Base-by-base conservation (phyloP, 2,888 invertebrate species). In the Allophyes oxyacanthae region DNA sequence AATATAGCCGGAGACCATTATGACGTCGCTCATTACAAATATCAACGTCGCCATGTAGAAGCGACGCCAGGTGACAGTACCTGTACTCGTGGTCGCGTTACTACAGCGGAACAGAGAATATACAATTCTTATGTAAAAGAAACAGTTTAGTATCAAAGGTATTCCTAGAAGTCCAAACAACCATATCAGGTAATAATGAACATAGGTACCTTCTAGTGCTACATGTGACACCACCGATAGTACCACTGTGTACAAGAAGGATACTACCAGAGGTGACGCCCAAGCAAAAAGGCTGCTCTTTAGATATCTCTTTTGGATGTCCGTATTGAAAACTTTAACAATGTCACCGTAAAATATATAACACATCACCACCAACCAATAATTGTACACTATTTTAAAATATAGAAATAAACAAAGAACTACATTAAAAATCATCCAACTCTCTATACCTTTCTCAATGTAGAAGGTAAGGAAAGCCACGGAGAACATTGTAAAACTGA, bases 311-410 rank as follows among this genome's bases (percentile, higher is more conserved):
- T 40, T 36, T 6, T 40, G 14, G 3, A 58, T 15, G 14, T 50
- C 5, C 11, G n/a, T 32, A 8, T 10, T 10, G 13, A 63, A 63
- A 28, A 63, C 66, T 50, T 59, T 58, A 0, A 58, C 62, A 8
- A 66, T 14, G 41, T 63, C 62, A 4, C 50, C 25, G 20, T 63
- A 63, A 28, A 63, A 63, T 34, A 65, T 66, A 7, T 37, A 66
- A 37, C 44, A 50, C 38, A 63, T 44, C 1, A 63, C 40, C n/a
- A 66, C 11, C 20, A 63, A 28, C 59, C 59, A 63, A 15, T 59
- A 25, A 15, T 34, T 11, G 4, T 34, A 10, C 13, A 33, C 13
- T 13, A 11, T 25, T 25, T 11, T 13, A 2, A 45, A 45, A 6
- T 43, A 32, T 2, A 8, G 1, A n/a, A 8, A 43, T 20, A 20